phyloP scores from a whole-genome alignment of 2,797 vertebrate genomes.

The Pseudochromis fuscus region DNA sequence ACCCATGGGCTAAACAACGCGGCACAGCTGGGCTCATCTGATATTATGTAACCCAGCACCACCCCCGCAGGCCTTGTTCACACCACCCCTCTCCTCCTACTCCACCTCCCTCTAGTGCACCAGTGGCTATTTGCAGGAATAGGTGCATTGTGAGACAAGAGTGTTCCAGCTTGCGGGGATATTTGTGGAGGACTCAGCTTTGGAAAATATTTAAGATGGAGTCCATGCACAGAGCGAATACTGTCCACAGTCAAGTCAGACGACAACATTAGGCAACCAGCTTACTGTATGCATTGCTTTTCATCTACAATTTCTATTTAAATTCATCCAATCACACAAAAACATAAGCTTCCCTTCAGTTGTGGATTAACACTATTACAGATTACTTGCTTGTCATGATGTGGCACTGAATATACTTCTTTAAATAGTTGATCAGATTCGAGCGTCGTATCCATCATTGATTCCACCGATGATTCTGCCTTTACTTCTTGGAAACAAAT shows the following conservation, averaged over 20 bases:
- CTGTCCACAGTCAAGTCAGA: neutral
- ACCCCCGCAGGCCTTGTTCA: slow-evolving; percentile 79
- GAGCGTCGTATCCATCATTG: slow-evolving; percentile 32
- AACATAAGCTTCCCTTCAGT: neutral
- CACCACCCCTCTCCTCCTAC: slow-evolving; percentile 75
- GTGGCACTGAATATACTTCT: neutral
- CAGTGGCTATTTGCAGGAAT: slow-evolving; percentile 72
- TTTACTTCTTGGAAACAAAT: slow-evolving; percentile 67
- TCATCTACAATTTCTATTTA: neutral
- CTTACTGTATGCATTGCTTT: neutral
- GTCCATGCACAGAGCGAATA: slow-evolving; percentile 11
- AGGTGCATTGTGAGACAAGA: slow-evolving; percentile 66
- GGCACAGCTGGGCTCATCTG: slow-evolving; percentile 76
- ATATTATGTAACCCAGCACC: slow-evolving; percentile 76
- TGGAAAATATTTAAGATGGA: slow-evolving; percentile 14
- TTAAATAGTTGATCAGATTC: slow-evolving; percentile 32
- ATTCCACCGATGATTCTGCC: slow-evolving; percentile 46
- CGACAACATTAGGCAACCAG: neutral
- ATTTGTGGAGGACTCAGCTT: slow-evolving; percentile 43
- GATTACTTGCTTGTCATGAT: neutral
- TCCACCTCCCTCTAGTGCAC: slow-evolving; percentile 69
- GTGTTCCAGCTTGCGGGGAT: slow-evolving; percentile 60
- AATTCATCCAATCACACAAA: slow-evolving; percentile 1
- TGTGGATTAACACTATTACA: slow-evolving; percentile 3
- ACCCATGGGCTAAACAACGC: slow-evolving; percentile 71